Conservation (phyloP, 2,797 vertebrate species). For the Eleutherodactylus coqui region DNA sequence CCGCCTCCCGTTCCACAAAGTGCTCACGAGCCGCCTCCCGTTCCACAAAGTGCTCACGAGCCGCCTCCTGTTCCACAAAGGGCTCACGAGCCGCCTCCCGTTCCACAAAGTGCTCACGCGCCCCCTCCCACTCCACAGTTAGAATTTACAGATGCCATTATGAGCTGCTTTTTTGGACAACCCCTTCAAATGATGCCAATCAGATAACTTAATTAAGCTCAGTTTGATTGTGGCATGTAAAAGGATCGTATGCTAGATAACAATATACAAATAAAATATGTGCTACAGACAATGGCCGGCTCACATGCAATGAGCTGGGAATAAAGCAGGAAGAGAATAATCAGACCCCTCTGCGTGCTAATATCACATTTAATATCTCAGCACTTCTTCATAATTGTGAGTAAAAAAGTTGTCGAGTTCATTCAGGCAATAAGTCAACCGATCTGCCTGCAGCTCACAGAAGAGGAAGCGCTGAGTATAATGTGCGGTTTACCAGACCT, state of each 20-base stretch:
- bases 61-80: neutral
- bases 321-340: neutral
- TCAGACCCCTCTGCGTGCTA: neutral
- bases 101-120: neutral
- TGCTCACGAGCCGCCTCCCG: neutral
- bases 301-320: neutral
- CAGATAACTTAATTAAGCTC: too few relatives aligned
- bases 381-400: neutral
- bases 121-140: neutral
- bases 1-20: neutral
- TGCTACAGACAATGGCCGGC: neutral
- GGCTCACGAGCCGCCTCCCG: neutral
- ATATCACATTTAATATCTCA: neutral
- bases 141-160: neutral
- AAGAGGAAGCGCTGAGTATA: neutral
- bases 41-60: neutral
- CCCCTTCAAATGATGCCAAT: too few relatives aligned
- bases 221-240: neutral
- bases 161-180: too few relatives aligned
- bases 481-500: constrained; percentile 8
- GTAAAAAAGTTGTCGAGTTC: neutral
- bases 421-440: constrained; percentile 1
- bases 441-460: neutral
- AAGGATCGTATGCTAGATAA: neutral
- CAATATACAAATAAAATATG: neutral